Evolutionary conservation across 1,140 invertebrate species (phyloP).

Genomic region (Maconellicoccus hirsutus): DNA sequence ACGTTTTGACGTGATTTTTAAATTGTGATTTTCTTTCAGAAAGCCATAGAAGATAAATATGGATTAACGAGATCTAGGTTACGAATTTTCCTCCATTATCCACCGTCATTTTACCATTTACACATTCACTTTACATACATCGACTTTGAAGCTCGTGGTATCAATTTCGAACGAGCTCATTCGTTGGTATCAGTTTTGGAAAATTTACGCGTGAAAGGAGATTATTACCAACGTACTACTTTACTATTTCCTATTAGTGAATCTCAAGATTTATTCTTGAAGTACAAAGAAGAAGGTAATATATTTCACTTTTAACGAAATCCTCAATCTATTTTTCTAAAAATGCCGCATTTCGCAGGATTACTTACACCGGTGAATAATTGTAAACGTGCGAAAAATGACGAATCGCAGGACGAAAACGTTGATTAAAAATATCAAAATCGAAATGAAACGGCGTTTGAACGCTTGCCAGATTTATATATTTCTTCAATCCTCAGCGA

Average conservation of each 20-base stretch:
- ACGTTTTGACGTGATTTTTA: too few relatives aligned
- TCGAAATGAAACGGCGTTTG: neutral
- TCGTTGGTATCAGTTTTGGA: conserved; percentile 77
- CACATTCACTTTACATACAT: conserved; percentile 89
- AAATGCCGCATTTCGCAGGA: neutral
- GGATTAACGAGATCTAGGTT: conserved; percentile 55
- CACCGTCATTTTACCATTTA: conserved; percentile 92
- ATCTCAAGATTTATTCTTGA: conserved; percentile 35
- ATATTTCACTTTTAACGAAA: neutral
- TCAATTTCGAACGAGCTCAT: conserved; percentile 70
- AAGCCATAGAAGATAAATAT: conserved; percentile 68
- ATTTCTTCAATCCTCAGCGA: neutral
- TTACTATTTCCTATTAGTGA: conserved; percentile 58
- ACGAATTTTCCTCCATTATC: conserved; percentile 86
- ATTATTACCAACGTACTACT: conserved; percentile 75
- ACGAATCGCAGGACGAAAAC: neutral
- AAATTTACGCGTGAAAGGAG: conserved; percentile 67
- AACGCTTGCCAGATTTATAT: neutral
- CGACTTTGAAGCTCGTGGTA: conserved; percentile 68
- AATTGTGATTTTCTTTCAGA: conserved; percentile 41
- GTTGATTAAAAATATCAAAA: conserved; percentile 1
- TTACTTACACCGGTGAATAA: neutral
- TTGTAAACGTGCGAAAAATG: neutral
- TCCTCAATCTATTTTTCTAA: neutral
- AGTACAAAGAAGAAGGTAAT: conserved; percentile 11